Evolutionary conservation across 2,797 vertebrate species (phyloP).

Genomic region (Halcyon badia): DNA sequence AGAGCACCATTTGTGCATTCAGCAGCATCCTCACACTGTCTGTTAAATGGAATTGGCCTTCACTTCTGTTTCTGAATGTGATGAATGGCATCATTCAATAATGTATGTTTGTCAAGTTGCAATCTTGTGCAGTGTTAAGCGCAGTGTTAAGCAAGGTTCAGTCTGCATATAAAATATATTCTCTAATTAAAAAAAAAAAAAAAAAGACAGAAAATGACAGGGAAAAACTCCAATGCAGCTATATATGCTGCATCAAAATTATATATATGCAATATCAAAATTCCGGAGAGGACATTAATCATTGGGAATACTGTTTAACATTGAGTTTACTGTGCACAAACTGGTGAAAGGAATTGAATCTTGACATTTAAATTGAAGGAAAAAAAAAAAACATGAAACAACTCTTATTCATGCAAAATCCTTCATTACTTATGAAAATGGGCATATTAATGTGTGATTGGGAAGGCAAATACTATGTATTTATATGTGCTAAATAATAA

Average conservation of each 20-base stretch:
- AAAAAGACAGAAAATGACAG: background rate
- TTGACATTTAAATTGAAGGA: background rate
- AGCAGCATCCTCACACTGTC: constrained; percentile 63
- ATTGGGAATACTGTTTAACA: background rate
- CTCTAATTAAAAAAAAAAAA: background rate
- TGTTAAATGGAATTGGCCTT: constrained; percentile 68
- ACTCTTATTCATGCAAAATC: background rate
- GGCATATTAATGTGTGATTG: background rate
- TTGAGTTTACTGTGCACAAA: background rate
- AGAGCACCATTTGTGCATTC: constrained; percentile 62
- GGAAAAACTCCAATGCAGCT: background rate
- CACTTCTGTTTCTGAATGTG: constrained; percentile 70
- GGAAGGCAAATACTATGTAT: background rate
- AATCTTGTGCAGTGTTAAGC: constrained; percentile 57
- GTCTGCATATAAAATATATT: constrained; percentile 50
- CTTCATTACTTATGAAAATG: background rate
- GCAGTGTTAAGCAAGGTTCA: constrained; percentile 59
- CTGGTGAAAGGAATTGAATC: background rate
- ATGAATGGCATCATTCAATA: constrained; percentile 76
- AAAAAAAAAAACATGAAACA: background rate
- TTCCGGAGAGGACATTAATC: background rate
- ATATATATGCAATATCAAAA: background rate
- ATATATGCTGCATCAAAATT: background rate
- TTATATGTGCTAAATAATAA: background rate
- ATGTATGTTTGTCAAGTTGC: constrained; percentile 68